Base-by-base conservation (phyloP, 2,113 vertebrate species). In the Tiliqua scincoides region DNA sequence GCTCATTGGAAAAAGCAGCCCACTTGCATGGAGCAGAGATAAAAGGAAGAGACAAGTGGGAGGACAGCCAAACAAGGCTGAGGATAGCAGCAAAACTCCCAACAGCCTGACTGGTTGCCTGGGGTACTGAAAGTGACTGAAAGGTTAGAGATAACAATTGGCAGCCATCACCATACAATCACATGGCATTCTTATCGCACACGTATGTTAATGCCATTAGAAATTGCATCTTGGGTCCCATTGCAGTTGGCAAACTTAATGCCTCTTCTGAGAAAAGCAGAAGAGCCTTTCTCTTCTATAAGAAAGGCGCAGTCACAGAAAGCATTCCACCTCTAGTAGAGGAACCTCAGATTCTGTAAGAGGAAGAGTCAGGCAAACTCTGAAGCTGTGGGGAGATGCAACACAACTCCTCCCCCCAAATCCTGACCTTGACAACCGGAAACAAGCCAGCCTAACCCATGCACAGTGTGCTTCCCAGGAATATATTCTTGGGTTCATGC, bases 1-100 rank as follows among this genome's bases (percentile, higher is more conserved):
- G 74, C 74, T 88, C 74, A 84, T 23, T 75, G 74, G 54, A 61
- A 76, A 87, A 48, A 68, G 21, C 23, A 32, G 63, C 54, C 35
- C 54, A 70, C 30, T 70, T 79, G 4, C 7, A 48, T 6, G 75
- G 32, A 62, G n/a, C 43, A 73, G n/a, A 62, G 35, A 52, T 27
- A 61, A 61, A 82, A 4, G 15, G 54, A n/a, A n/a, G 52, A 20
- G 70, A 83, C 54, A 54, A 72, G 74, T 32, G 62, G 30, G 32
- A 6, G 25, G 76, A 14, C 21, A 21, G 62, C 43, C 52, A 40
- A 54, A 82, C 72, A 43, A 70, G 54, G 63, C 20, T 11, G 62
- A 17, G 14, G 37, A 35, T 37, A 11, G 82, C 57, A 48, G 37
- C 8, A 20, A 11, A 18, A n/a, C 37, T 37, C 37, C 57, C 20